These are phyloP conservation scores for Pomatorhinus ruficollis DNA, from an alignment of 2,113 vertebrate genomes.

Conservation along the genomic window DNA sequence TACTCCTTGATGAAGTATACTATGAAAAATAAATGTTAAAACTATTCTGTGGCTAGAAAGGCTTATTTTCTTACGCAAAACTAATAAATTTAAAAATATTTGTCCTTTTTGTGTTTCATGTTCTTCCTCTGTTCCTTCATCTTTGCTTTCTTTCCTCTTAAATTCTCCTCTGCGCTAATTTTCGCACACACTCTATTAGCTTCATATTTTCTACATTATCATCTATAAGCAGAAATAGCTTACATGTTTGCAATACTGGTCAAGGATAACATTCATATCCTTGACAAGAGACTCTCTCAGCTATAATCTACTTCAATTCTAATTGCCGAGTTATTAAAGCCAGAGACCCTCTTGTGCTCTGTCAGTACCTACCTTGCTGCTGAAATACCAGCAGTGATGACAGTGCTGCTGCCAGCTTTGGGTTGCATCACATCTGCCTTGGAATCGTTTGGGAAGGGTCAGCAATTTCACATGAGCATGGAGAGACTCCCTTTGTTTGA, in stretches of 20 bases:
- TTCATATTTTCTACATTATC: slow-evolving; percentile 22
- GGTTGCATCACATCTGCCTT: not conserved
- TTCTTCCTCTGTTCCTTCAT: not conserved
- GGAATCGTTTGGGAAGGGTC: not conserved
- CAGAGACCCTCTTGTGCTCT: not conserved
- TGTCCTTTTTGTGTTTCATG: not conserved
- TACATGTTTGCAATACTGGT: slow-evolving; percentile 29
- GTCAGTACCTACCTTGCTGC: not conserved
- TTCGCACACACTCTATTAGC: not conserved
- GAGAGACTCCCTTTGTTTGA: not conserved
- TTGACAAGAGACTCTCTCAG: slow-evolving; percentile 7
- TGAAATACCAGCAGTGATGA: not conserved
- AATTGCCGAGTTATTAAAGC: slow-evolving; percentile 13
- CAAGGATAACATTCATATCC: slow-evolving; percentile 39
- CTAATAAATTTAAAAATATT: not conserved
- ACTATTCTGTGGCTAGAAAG: not conserved
- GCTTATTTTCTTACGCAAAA: slow-evolving; percentile 9
- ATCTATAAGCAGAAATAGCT: slow-evolving; percentile 11
- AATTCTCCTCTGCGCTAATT: not conserved
- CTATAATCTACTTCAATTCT: slow-evolving; percentile 30
- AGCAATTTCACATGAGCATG: not conserved
- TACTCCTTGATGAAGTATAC: not conserved
- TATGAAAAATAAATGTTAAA: slow-evolving; percentile 17
- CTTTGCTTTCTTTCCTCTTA: not conserved
- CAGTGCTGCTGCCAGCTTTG: not conserved